Evolutionary conservation across 2,888 invertebrate genomes (phyloP).

Genomic region (Ectemnius continuus): DNA sequence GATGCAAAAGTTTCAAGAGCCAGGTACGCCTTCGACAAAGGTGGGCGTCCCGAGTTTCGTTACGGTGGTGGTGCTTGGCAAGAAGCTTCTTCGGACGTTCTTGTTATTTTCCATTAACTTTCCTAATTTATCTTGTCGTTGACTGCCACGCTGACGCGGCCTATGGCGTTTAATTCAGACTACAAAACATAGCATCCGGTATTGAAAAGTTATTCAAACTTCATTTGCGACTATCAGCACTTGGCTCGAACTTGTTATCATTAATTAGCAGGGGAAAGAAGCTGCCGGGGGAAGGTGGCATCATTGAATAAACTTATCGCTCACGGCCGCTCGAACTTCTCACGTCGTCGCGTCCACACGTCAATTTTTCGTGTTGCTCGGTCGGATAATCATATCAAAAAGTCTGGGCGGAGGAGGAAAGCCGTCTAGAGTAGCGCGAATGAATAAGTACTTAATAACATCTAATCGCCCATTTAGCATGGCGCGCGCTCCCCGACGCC

Average conservation of each 20-base stretch:
- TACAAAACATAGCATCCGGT: constrained; percentile 22
- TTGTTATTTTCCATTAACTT: constrained; percentile 21
- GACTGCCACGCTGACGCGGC: background rate
- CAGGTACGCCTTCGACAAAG: background rate
- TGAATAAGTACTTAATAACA: constrained; percentile 18
- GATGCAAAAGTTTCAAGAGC: no score
- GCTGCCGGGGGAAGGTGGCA: background rate
- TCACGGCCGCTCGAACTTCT: background rate
- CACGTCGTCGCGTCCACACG: no score
- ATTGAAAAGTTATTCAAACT: constrained; percentile 25
- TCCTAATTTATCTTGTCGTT: constrained; percentile 24
- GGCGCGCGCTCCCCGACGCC: background rate
- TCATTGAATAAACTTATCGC: constrained; percentile 37
- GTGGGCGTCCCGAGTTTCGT: background rate
- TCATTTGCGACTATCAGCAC: constrained; percentile 13
- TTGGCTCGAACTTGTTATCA: constrained; percentile 27
- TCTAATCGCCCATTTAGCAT: constrained; percentile 19
- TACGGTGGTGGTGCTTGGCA: constrained; percentile 2
- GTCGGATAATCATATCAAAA: background rate
- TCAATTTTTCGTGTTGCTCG: no score
- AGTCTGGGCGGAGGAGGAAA: background rate
- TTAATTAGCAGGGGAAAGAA: constrained; percentile 34
- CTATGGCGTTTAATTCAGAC: constrained; percentile 20
- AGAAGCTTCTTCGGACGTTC: background rate
- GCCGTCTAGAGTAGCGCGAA: background rate